These are phyloP conservation scores for Ginglymostoma cirratum DNA, from an alignment of 2,113 vertebrate genomes.

Conservation along the genomic window DNA sequence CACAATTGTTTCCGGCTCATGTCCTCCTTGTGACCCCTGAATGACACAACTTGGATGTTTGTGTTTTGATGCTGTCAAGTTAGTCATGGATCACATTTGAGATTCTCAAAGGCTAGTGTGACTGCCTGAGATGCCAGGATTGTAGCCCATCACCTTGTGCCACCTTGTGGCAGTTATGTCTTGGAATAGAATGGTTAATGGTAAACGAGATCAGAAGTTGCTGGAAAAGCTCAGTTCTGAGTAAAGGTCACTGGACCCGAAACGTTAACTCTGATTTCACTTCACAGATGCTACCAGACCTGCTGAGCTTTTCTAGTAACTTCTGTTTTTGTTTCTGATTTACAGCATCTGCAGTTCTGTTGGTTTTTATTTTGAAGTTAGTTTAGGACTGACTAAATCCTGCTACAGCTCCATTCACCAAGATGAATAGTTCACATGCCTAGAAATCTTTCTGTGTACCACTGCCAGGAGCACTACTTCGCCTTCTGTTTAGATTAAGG, in stretches of 20 bases:
- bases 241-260: no score
- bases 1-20: background rate
- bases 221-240: no score
- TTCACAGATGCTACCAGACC: no score
- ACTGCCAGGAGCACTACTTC: background rate
- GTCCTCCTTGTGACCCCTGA: background rate
- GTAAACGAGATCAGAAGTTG: no score
- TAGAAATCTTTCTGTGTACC: background rate
- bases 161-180: background rate
- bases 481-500: background rate
- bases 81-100: background rate
- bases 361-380: background rate
- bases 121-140: background rate
- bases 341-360: no score
- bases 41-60: background rate
- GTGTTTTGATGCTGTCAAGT: background rate
- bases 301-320: no score
- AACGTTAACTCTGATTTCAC: no score
- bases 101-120: background rate
- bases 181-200: background rate
- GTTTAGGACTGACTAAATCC: background rate
- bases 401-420: background rate
- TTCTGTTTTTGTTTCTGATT: no score
- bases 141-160: background rate
- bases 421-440: background rate